A percentile compares a stretch with the other conserved stretches of the same genome.
Conservation (phyloP, 2,888 invertebrate genomes). For the Epinotia bilunana region DNA sequence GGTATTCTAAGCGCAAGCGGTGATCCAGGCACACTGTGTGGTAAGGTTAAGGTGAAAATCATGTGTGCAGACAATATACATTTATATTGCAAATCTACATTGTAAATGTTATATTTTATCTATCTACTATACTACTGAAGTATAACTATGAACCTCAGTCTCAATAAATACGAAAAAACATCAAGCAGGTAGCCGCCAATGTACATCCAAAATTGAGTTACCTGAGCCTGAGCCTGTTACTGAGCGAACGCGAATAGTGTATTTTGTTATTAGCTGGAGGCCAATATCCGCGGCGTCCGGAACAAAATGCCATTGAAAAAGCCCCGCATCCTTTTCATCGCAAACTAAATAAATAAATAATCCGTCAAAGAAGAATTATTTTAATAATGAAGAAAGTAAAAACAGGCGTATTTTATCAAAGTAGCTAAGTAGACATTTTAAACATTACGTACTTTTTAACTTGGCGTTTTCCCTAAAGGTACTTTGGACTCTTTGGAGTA, state of each 20-base stretch:
- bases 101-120: not conserved
- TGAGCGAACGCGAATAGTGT: not conserved
- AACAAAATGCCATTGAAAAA: constrained; percentile 18
- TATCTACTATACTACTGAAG: no score
- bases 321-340: constrained; percentile 3
- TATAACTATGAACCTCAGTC: not conserved
- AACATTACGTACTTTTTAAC: constrained; percentile 44
- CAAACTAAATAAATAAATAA: constrained; percentile 19
- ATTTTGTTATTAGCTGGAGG: constrained; percentile 8
- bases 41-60: no score
- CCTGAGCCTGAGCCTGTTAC: no score
- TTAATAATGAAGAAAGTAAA: constrained; percentile 17
- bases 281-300: constrained; percentile 1
- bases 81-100: no score
- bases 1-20: no score
- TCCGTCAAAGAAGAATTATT: not conserved
- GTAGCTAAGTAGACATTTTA: constrained; percentile 45
- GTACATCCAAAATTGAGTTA: not conserved
- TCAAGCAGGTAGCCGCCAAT: no score
- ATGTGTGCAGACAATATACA: no score
- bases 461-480: constrained; percentile 41
- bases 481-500: constrained; percentile 45
- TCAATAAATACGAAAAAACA: not conserved
- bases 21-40: no score
- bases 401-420: constrained; percentile 14